Evolutionary conservation across 2,888 invertebrate genomes (phyloP).

Genomic region (Andrena trimmerana): DNA sequence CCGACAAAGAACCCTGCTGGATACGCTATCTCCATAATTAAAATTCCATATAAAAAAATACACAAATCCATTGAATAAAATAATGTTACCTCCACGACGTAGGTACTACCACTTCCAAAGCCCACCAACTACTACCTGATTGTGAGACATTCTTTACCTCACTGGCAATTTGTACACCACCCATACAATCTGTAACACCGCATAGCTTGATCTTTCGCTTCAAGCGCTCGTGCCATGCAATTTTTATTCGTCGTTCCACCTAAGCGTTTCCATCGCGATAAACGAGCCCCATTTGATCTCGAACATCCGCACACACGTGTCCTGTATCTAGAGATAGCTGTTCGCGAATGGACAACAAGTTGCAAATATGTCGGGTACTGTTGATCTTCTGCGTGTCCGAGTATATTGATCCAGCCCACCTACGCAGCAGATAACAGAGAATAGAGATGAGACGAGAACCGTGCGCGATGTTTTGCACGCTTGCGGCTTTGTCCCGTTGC

Average conservation of each 20-base stretch:
- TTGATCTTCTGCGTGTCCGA: constrained; percentile 3
- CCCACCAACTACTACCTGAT: too few relatives aligned
- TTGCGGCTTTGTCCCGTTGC: neutral
- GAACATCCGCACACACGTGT: neutral
- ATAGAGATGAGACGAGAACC: neutral
- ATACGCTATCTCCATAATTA: too few relatives aligned
- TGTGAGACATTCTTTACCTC: too few relatives aligned
- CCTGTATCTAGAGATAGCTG: constrained; percentile 14
- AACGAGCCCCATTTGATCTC: neutral
- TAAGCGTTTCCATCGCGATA: neutral
- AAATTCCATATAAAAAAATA: too few relatives aligned
- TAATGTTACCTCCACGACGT: too few relatives aligned
- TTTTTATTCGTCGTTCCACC: neutral
- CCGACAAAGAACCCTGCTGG: too few relatives aligned
- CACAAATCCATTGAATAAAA: too few relatives aligned
- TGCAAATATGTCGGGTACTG: constrained; percentile 8
- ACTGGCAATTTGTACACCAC: too few relatives aligned
- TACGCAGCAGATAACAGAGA: constrained; percentile 37
- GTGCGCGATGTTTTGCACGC: neutral
- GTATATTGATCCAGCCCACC: constrained; percentile 57
- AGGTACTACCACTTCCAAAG: too few relatives aligned
- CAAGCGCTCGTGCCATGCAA: too few relatives aligned
- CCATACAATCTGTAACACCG: too few relatives aligned
- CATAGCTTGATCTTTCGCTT: too few relatives aligned
- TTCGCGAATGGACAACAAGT: neutral